Evolutionary conservation across 2,113 vertebrate genomes (phyloP), one percentile per base, ranked within the genome.

Genomic region (Tachuris rubrigastra): DNA sequence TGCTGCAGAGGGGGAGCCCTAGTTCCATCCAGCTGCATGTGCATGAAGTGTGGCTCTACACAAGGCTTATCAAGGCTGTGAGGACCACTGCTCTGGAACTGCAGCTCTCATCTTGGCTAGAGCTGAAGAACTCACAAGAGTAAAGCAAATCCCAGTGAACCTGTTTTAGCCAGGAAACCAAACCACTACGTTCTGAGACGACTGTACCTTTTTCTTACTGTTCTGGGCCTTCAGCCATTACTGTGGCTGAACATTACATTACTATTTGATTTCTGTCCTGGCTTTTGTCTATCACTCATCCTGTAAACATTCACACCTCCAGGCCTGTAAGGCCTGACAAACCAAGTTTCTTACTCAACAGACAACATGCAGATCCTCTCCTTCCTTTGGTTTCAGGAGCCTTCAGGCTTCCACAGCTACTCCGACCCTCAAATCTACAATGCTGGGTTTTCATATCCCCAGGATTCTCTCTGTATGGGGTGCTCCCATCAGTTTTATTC

Each of bases 311-410:
- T 83, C 46, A 83, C 46, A 53, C 37, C 67, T 83, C 63, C 71
- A 86, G 30, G 63, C 37, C 24, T 52, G 19, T 28, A 75, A 76
- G 23, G 56, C 31, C 49, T 66, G 42, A 42, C 53, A 84, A 91
- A 90, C 19, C 16, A 67, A 94, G 33, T 25, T 93, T 31, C 68
- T 88, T 83, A 73, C 41, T 83, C n/a, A 49, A 67, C 44, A 87
- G 50, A 58, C 9, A 66, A 30, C 18, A 55, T 25, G 50, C 53
- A 27, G 16, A 67, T 68, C 41, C 33, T 76, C 50, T 84, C 33
- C 33, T 65, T 67, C 42, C 63, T 83, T 53, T 20, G 15, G 12
- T 55, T 92, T 90, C 76, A 90, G 25, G 8, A 82, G 50, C 41
- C 66, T 88, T 76, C 22, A 76, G 85, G 53, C 49, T 93, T 88